Conservation (phyloP, 2,888 invertebrate genomes). For the Pheosia gnoma region DNA sequence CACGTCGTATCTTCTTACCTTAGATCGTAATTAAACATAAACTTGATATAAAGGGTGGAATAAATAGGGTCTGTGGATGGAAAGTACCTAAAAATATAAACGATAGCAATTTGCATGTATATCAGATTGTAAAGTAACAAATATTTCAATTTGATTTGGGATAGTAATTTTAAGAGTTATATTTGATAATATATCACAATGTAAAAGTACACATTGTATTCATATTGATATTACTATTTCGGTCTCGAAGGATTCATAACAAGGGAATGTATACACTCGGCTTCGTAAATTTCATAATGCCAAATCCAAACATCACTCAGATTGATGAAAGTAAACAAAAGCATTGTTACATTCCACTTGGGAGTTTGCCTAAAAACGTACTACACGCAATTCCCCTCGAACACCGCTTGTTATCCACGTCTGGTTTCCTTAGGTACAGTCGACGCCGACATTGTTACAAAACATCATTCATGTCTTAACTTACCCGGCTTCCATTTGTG, state of each 20-base stretch:
- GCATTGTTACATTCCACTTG: slow-evolving; percentile 6
- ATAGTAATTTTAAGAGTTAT: too few species aligned
- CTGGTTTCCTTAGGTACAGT: not conserved
- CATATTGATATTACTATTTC: not conserved
- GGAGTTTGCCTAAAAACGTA: slow-evolving; percentile 5
- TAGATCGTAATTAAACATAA: not conserved
- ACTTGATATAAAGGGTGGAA: not conserved
- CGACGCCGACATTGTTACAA: slow-evolving; percentile 6
- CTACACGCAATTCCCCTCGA: slow-evolving; percentile 4
- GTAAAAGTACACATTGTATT: not conserved
- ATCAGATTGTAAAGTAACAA: too few species aligned
- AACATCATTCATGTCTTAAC: slow-evolving; percentile 1
- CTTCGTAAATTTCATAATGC: slow-evolving; percentile 8
- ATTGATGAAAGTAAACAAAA: slow-evolving; percentile 7
- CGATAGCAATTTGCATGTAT: too few species aligned
- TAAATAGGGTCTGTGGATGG: too few species aligned
- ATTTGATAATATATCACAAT: not conserved
- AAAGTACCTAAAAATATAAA: too few species aligned
- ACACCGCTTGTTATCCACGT: slow-evolving; percentile 6
- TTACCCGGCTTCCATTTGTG: not conserved
- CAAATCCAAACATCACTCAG: slow-evolving; percentile 8
- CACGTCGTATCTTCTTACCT: slow-evolving; percentile 22
- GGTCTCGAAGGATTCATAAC: slow-evolving; percentile 1
- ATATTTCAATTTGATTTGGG: too few species aligned
- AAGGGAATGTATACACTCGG: not conserved